Evolutionary conservation across 2,797 vertebrate species (phyloP), one percentile per base, ranked within the genome.

Genomic region (Sparus aurata): DNA sequence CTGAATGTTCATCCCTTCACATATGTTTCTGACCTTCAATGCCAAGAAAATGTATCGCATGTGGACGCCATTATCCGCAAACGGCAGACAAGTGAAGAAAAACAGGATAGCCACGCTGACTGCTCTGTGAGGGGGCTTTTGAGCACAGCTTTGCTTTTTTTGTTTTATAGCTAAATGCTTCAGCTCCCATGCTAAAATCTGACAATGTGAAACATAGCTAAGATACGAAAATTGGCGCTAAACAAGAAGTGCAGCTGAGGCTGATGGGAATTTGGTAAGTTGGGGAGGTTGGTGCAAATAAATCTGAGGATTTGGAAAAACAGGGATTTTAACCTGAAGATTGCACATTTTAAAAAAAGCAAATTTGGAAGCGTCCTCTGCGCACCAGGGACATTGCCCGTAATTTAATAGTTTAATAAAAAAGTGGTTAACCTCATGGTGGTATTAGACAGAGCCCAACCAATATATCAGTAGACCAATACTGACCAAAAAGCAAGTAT

Each of bases 21-120:
- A 38, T 38, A 58, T 73, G 77, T 18, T 38, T 45, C 8, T 76
- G 79, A 84, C 72, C 72, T 79, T 74, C 61, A 5, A 18, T 55
- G 61, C 17, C 67, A 68, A 43, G 27, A 73, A 52, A 64, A 83
- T 60, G 30, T 43, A 71, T 69, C 59, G 49, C 38, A 52, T 68
- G 45, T 30, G 38, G 43, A 82, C 17, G 22, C 47, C 61, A 65
- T 66, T 54, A 58, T 27, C 23, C 0, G 2, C 46, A 46, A 63
- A 57, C 2, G 18, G 67, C 2, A 52, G 27, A 59, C 77, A 63
- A 67, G 22, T 22, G 53, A 67, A 67, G 54, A 53, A n/a, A 52
- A 53, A 52, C 7, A 8, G 41, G 47, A 18, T 47, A 8, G 45
- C 16, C 13, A 11, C 13, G 53, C n/a, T 12, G 15, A 22, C 47